A percentile compares a stretch with the other conserved stretches of the same genome.
Conservation (phyloP, 2,797 vertebrate genomes). For the Neostethus bicornis region DNA sequence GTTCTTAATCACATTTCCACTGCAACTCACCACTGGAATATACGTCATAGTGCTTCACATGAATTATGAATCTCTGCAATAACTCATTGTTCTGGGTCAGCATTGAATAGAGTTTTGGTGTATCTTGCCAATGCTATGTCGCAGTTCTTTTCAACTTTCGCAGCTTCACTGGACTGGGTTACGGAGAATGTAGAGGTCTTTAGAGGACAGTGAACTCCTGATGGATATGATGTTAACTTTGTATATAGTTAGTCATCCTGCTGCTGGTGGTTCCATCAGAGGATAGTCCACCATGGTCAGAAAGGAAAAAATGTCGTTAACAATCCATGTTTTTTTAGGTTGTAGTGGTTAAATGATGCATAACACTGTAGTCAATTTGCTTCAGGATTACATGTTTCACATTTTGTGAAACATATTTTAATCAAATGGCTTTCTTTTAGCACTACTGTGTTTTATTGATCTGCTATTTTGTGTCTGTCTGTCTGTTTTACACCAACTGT, state of each 20-base stretch:
- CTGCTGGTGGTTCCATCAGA: background rate
- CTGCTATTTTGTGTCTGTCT: too few relatives aligned
- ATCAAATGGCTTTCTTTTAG: too few relatives aligned
- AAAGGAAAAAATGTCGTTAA: too few relatives aligned
- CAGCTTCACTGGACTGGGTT: too few relatives aligned
- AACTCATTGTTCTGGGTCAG: background rate
- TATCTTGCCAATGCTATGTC: background rate
- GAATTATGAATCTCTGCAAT: background rate
- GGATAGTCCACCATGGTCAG: background rate
- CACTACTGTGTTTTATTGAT: too few relatives aligned
- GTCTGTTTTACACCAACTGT: too few relatives aligned
- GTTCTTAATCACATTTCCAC: slow-evolving; percentile 42
- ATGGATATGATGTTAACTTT: background rate
- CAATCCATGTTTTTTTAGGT: too few relatives aligned
- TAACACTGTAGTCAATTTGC: too few relatives aligned
- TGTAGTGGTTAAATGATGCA: too few relatives aligned
- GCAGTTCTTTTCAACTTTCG: too few relatives aligned
- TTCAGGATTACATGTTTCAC: too few relatives aligned
- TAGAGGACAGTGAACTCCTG: background rate
- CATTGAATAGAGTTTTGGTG: background rate
- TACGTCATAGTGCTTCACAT: slow-evolving; percentile 2
- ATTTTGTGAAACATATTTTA: too few relatives aligned
- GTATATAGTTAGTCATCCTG: background rate
- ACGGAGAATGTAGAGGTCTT: background rate
- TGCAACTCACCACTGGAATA: slow-evolving; percentile 18